A percentile compares a stretch with the other conserved stretches of the same genome.
Conservation (phyloP, 1,140 invertebrate species). For the Eubasilissa regina region DNA sequence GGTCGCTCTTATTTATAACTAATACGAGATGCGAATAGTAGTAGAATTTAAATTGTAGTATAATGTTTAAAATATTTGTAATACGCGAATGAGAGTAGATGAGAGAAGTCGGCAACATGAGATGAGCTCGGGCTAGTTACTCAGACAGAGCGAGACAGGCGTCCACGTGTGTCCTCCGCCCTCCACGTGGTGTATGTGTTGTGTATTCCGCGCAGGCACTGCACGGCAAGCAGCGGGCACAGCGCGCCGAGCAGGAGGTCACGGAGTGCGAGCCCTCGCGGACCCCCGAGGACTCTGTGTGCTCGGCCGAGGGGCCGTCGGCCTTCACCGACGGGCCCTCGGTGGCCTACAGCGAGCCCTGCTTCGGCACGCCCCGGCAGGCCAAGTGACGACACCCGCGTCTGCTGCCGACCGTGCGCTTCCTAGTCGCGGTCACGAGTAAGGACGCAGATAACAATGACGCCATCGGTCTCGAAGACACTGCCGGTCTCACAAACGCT, state of each 20-base stretch:
- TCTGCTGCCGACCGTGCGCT: constrained; percentile 52
- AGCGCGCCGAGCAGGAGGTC: constrained; percentile 72
- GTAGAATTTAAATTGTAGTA: too few relatives aligned
- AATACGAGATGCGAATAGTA: too few relatives aligned
- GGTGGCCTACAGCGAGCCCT: constrained; percentile 59
- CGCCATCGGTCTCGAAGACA: too few relatives aligned
- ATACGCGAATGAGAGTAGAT: too few relatives aligned
- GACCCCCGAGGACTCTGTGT: constrained; percentile 81
- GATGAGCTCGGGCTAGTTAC: not conserved
- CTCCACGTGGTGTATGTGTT: constrained; percentile 21
- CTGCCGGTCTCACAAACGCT: too few relatives aligned
- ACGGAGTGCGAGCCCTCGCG: constrained; percentile 80
- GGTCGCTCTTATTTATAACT: too few relatives aligned
- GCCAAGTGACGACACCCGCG: constrained; percentile 58
- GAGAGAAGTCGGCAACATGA: constrained; percentile 14
- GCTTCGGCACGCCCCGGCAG: constrained; percentile 58
- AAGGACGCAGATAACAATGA: not conserved
- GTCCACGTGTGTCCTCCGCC: not conserved
- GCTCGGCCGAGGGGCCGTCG: constrained; percentile 81
- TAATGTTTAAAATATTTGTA: too few relatives aligned
- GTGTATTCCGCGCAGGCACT: constrained; percentile 72
- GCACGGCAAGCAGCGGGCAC: constrained; percentile 74
- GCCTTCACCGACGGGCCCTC: constrained; percentile 67
- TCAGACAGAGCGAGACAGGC: not conserved
- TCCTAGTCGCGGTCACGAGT: not conserved